These are phyloP conservation scores for Eriocheir sinensis DNA, from an alignment of 1,140 invertebrate genomes.

Conservation along the genomic window DNA sequence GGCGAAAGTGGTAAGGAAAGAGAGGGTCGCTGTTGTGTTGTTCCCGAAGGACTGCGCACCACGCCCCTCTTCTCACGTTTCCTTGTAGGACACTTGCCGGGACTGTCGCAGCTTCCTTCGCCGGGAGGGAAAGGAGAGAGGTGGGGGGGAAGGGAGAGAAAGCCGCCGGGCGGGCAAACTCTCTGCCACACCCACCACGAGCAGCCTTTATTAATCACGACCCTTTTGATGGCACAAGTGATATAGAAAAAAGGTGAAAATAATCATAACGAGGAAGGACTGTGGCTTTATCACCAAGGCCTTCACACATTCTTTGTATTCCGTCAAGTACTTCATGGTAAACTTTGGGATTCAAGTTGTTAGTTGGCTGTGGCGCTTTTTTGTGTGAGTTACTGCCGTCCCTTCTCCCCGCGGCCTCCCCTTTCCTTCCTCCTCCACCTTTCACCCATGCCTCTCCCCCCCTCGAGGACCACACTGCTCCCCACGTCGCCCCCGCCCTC, in stretches of 20 bases:
- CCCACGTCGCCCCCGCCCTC: background rate
- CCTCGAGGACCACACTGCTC: background rate
- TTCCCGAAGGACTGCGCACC: background rate
- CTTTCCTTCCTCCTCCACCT: background rate
- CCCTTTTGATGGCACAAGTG: no score
- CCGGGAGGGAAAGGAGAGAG: background rate
- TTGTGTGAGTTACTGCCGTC: background rate
- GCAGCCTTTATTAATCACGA: no score
- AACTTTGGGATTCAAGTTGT: background rate
- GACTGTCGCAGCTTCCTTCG: background rate
- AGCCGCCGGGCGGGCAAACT: no score
- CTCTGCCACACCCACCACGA: no score
- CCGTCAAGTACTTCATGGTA: no score
- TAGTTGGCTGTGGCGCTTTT: no score
- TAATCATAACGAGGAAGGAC: no score
- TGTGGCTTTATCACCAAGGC: no score
- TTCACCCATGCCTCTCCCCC: no score
- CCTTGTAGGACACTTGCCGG: constrained; percentile 19
- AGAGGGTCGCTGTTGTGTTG: background rate
- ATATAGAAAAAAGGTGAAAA: no score
- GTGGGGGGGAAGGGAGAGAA: no score
- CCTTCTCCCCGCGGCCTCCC: background rate
- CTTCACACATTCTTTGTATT: no score
- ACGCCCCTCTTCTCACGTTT: constrained; percentile 12
- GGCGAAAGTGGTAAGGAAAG: background rate